phyloP scores from a whole-genome alignment of 1,140 invertebrate genomes.

The Calosoma granatense region DNA sequence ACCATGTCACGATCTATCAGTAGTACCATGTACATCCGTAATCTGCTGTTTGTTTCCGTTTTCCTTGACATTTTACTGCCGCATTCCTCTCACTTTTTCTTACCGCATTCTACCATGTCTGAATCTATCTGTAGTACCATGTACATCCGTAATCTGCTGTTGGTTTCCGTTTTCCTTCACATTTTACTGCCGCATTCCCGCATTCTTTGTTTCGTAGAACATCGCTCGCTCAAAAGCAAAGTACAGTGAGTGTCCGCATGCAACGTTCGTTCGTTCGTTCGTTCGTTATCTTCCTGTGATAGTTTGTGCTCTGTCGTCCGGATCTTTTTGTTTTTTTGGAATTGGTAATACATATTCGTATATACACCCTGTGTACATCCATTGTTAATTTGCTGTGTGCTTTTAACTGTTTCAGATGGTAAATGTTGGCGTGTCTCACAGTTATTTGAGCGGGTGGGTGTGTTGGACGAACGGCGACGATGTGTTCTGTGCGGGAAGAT shows the following conservation, averaged over 20 bases:
- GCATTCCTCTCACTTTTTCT: too few relatives aligned
- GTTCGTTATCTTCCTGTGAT: too few relatives aligned
- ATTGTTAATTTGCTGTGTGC: not conserved
- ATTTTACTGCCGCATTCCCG: too few relatives aligned
- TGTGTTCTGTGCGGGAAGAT: constrained; percentile 56
- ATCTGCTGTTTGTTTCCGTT: too few relatives aligned
- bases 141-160: too few relatives aligned
- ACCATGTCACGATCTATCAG: too few relatives aligned
- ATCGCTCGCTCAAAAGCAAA: not conserved
- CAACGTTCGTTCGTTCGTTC: not conserved
- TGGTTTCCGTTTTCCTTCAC: too few relatives aligned
- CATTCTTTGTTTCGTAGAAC: too few relatives aligned
- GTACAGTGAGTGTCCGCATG: not conserved
- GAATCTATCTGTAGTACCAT: too few relatives aligned
- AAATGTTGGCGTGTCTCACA: constrained; percentile 56
- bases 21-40: too few relatives aligned
- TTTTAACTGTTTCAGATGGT: constrained; percentile 50
- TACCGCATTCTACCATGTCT: too few relatives aligned
- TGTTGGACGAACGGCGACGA: constrained; percentile 48
- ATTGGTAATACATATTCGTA: not conserved
- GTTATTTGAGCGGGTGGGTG: constrained; percentile 52
- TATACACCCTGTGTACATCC: not conserved
- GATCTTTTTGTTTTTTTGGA: not conserved
- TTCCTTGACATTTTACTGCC: too few relatives aligned
- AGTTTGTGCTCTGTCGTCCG: not conserved